Evolutionary conservation across 2,113 vertebrate species (phyloP), one percentile per base, ranked within the genome.

Genomic region (Thermophis baileyi): DNA sequence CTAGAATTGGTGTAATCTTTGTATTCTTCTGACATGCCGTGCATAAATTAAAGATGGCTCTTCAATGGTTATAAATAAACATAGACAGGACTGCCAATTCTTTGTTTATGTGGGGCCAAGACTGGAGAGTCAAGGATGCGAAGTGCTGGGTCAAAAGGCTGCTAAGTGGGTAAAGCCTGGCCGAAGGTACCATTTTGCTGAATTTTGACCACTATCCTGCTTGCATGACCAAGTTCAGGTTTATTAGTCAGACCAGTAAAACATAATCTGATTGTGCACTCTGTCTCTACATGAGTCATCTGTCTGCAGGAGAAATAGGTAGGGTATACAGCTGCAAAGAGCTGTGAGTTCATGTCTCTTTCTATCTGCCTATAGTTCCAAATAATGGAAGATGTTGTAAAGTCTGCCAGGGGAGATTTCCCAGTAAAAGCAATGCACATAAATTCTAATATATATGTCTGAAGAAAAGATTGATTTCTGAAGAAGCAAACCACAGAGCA

Each of bases 381-480:
- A 88, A 94, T 53, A 93, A 92, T 11, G 4, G 85, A 92, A 93
- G 20, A n/a, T 6, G 81, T 63, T 16, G 89, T 63, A 63, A 63
- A 91, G 92, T 85, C 95, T 50, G 91, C 89, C 81, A 74, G 86
- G 93, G 85, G 85, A 94, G 91, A 92, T 60, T 90, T 90, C 93
- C 54, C 30, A 18, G 63, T n/a, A 91, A 93, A 94, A 95, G 91
- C 90, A 94, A 69, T 40, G 91, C 89, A 60, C 81, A 22, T 30
- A 44, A 90, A 1, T 1, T 6, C 53, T 88, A 90, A 92, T 91
- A 54, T 1, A 0, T 50, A 89, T 1, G 0, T 40, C 3, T 3
- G 87, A 51, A 88, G 25, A 54, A 1, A 11, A 94, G 93, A 91
- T 93, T 91, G 95, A 94, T 93, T 91, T 85, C 2, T 0, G 8